Evolutionary conservation across 1,140 invertebrate genomes (phyloP).

Genomic region (Notospermus geniculatus): DNA sequence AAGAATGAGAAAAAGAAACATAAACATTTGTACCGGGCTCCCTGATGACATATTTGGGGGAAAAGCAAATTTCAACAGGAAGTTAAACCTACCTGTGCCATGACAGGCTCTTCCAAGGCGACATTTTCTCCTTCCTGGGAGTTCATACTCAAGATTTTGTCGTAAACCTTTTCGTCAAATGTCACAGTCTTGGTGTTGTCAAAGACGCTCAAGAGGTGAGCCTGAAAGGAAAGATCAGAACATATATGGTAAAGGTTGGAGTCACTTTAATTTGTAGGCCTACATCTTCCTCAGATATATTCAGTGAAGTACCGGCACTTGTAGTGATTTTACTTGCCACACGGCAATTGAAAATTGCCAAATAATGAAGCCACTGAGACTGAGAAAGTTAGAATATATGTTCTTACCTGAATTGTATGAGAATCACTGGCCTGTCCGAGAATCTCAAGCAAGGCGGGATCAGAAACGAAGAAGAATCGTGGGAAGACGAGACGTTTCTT

Average conservation of each 20-base stretch:
- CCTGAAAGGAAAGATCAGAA: conserved; percentile 58
- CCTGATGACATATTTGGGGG: too few relatives aligned
- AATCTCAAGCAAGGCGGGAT: conserved; percentile 93
- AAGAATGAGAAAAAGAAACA: too few relatives aligned
- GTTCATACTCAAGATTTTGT: conserved; percentile 89
- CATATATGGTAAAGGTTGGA: too few relatives aligned
- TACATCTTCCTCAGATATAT: background rate
- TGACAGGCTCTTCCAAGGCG: conserved; percentile 79
- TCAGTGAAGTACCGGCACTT: too few relatives aligned
- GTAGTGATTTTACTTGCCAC: too few relatives aligned
- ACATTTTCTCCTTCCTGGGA: conserved; percentile 93
- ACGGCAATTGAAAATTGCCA: too few relatives aligned
- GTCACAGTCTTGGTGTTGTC: conserved; percentile 91
- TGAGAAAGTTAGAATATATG: conserved; percentile 3
- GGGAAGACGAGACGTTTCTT: conserved; percentile 96
- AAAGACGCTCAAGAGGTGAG: conserved; percentile 92
- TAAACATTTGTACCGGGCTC: too few relatives aligned
- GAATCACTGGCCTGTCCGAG: conserved; percentile 96
- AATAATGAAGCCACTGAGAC: too few relatives aligned
- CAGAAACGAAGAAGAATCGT: conserved; percentile 96
- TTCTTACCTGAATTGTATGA: conserved; percentile 78
- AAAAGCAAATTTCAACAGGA: too few relatives aligned
- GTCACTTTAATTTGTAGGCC: background rate
- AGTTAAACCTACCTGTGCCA: conserved; percentile 63
- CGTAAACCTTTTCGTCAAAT: conserved; percentile 95